Evolutionary conservation across 2,888 invertebrate genomes (phyloP).

Genomic region (Acronicta alni): DNA sequence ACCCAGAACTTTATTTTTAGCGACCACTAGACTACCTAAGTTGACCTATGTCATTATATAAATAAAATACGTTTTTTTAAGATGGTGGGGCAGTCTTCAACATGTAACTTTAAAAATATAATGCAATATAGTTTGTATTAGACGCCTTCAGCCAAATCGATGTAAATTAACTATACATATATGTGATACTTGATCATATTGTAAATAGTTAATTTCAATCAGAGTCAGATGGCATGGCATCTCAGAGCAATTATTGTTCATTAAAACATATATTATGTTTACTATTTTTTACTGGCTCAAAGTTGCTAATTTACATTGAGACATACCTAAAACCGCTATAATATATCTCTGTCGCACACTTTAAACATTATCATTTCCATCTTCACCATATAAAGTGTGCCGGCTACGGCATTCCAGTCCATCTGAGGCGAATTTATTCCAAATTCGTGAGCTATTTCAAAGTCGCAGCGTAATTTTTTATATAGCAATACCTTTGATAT

Average conservation of each 20-base stretch:
- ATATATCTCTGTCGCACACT: constrained; percentile 53
- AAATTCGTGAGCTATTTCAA: constrained; percentile 69
- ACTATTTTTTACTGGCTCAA: constrained; percentile 23
- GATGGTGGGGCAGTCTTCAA: too few species aligned
- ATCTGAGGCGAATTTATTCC: constrained; percentile 64
- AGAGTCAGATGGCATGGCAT: too few species aligned
- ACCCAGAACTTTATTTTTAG: too few species aligned
- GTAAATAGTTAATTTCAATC: too few species aligned
- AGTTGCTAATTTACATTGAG: constrained; percentile 41
- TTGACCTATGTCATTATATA: too few species aligned
- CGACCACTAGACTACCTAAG: too few species aligned
- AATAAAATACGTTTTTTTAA: too few species aligned
- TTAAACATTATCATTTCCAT: constrained; percentile 59
- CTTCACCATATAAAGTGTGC: constrained; percentile 55
- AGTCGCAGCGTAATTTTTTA: constrained; percentile 52
- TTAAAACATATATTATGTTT: neutral
- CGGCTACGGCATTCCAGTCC: constrained; percentile 62
- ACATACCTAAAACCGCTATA: constrained; percentile 39
- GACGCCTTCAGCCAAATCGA: too few species aligned
- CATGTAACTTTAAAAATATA: too few species aligned
- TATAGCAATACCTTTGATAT: constrained; percentile 31
- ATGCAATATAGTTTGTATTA: too few species aligned
- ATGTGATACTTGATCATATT: too few species aligned
- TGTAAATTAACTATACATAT: too few species aligned
- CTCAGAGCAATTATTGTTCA: constrained; percentile 1